Conservation (phyloP, 2,888 invertebrate genomes). For the Cylindroiulus punctatus region DNA sequence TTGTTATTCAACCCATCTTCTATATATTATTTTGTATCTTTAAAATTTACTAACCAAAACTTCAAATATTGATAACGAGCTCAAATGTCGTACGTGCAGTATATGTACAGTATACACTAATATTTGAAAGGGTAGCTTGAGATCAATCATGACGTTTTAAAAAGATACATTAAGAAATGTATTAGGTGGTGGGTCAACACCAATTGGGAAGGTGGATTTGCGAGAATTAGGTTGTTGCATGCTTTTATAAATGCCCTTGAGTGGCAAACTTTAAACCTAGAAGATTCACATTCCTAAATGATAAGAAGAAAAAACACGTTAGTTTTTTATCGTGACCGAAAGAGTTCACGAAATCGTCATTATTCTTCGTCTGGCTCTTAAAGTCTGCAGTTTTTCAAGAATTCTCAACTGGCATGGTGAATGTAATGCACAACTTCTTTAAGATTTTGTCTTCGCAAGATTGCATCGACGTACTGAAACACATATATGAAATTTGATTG, state of each 20-base stretch:
- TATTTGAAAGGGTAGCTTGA: no score
- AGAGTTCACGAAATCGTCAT: constrained; percentile 16
- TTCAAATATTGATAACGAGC: no score
- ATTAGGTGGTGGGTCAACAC: background rate
- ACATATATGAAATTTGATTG: background rate
- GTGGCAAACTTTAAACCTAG: background rate
- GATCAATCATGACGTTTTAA: no score
- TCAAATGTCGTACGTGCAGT: no score
- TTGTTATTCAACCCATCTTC: no score
- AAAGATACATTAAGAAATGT: background rate
- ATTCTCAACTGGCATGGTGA: constrained; percentile 3
- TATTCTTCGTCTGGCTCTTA: background rate
- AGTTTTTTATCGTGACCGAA: constrained; percentile 28
- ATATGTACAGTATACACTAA: no score
- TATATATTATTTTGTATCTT: no score
- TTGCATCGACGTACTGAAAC: background rate
- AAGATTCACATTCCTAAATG: constrained; percentile 22
- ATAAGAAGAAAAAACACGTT: background rate
- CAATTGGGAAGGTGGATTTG: background rate
- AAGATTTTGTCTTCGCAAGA: background rate
- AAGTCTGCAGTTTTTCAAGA: background rate
- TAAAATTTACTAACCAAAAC: no score
- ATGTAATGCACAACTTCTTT: background rate
- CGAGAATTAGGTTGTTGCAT: constrained; percentile 7
- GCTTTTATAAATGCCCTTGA: constrained; percentile 1